Evolutionary conservation across 2,888 invertebrate genomes (phyloP).

Genomic region (Spodoptera picta): DNA sequence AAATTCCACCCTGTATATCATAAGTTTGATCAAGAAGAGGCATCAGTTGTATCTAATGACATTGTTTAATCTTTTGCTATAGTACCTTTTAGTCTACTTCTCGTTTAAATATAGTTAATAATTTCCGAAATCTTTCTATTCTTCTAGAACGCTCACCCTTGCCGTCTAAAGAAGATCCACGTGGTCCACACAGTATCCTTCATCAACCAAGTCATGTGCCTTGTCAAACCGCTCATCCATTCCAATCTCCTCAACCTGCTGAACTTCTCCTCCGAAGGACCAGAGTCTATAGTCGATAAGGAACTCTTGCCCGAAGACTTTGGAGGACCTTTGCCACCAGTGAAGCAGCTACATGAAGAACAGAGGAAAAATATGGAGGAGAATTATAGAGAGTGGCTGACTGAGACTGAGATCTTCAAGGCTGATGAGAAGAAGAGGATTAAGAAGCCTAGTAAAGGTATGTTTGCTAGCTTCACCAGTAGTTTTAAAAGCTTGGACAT

Average conservation of each 20-base stretch:
- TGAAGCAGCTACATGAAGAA: slow-evolving; percentile 87
- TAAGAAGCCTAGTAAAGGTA: slow-evolving; percentile 83
- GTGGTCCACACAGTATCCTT: slow-evolving; percentile 91
- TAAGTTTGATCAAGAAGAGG: too few relatives aligned
- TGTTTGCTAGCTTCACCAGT: slow-evolving; percentile 85
- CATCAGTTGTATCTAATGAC: too few relatives aligned
- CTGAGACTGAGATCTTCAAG: slow-evolving; percentile 88
- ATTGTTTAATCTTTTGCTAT: too few relatives aligned
- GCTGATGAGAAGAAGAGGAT: slow-evolving; percentile 85
- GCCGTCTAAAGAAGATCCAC: slow-evolving; percentile 90
- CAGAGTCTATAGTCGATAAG: slow-evolving; percentile 81
- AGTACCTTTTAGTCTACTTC: too few relatives aligned
- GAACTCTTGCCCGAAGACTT: slow-evolving; percentile 88
- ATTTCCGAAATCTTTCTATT: neutral
- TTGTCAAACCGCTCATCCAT: slow-evolving; percentile 90
- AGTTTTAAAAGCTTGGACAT: slow-evolving; percentile 85
- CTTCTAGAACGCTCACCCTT: slow-evolving; percentile 90
- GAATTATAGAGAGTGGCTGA: slow-evolving; percentile 90
- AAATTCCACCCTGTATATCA: too few relatives aligned
- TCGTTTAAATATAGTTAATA: neutral
- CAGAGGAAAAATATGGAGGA: slow-evolving; percentile 88
- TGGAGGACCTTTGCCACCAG: slow-evolving; percentile 88
- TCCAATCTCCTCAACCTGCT: slow-evolving; percentile 89
- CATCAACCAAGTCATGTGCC: slow-evolving; percentile 91
- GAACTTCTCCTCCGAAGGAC: slow-evolving; percentile 88